Percentiles rank a stretch among this genome's conserved stretches.
Evolutionary conservation across 1,140 invertebrate species (phyloP).

Genomic region (Drosophila simulans): DNA sequence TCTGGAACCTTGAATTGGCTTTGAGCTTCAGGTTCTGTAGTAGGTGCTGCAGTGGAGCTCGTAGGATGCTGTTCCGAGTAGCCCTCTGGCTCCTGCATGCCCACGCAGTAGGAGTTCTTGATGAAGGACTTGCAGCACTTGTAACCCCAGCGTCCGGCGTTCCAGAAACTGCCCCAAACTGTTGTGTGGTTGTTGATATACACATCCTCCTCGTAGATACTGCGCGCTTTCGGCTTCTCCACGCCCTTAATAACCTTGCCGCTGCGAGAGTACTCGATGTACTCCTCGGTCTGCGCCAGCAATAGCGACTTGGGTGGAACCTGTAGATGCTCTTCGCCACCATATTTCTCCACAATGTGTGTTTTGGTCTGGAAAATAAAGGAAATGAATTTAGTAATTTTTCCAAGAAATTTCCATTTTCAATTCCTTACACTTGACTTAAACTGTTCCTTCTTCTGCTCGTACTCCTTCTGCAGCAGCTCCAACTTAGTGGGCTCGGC

Average conservation of each 20-base stretch:
- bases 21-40: conserved; percentile 24
- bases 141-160: conserved; percentile 96
- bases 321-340: conserved; percentile 96
- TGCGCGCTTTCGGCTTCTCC: conserved; percentile 92
- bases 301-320: conserved; percentile 93
- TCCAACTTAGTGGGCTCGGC: conserved; percentile 99
- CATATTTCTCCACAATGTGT: conserved; percentile 80
- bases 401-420: too few species aligned
- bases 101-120: conserved; percentile 86
- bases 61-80: conserved; percentile 71
- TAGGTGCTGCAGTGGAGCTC: conserved; percentile 53
- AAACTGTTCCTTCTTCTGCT: conserved; percentile 94
- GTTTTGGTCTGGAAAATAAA: conserved; percentile 65
- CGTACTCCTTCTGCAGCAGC: conserved; percentile 94
- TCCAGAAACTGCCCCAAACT: conserved; percentile 98
- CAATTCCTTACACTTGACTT: conserved; percentile 86
- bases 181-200: conserved; percentile 96
- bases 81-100: conserved; percentile 84
- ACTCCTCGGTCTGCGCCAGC: conserved; percentile 97
- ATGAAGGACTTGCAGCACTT: conserved; percentile 97
- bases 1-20: conserved; percentile 6
- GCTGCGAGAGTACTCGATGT: conserved; percentile 97
- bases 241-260: conserved; percentile 94
- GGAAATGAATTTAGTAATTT: not conserved
- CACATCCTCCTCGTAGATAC: conserved; percentile 97